Percentiles rank a stretch among this genome's conserved stretches.
Conservation (phyloP, 2,113 vertebrate species). For the Dissostichus mawsoni region DNA sequence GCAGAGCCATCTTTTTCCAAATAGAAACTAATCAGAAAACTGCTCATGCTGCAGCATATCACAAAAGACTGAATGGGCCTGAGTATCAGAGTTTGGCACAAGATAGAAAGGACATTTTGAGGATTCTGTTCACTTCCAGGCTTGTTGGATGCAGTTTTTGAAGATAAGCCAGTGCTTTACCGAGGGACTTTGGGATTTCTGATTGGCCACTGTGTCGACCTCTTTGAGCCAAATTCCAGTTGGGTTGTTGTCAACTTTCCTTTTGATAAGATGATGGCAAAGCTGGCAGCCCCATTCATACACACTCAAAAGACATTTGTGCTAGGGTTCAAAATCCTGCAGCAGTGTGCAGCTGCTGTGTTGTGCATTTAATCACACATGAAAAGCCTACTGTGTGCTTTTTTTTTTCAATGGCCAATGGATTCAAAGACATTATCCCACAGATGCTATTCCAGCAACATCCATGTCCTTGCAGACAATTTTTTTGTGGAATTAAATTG, state of each 20-base stretch:
- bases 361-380: background rate
- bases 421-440: background rate
- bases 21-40: constrained; percentile 29
- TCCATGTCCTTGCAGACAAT: background rate
- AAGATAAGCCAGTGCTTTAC: constrained; percentile 24
- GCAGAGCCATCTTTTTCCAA: background rate
- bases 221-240: constrained; percentile 11
- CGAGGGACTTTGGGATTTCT: constrained; percentile 8
- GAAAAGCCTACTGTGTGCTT: background rate
- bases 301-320: background rate
- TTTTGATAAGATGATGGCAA: constrained; percentile 24
- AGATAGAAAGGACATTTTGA: constrained; percentile 27
- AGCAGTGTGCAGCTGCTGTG: background rate
- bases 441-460: background rate
- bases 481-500: constrained; percentile 34
- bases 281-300: background rate
- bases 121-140: constrained; percentile 21
- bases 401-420: background rate
- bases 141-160: constrained; percentile 37
- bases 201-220: background rate
- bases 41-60: constrained; percentile 25
- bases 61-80: constrained; percentile 2
- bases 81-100: constrained; percentile 19
- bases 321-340: background rate
- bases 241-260: constrained; percentile 10